These are phyloP conservation scores for Myanophis thanlyinensis DNA, from an alignment of 2,113 vertebrate species.

Conservation along the genomic window DNA sequence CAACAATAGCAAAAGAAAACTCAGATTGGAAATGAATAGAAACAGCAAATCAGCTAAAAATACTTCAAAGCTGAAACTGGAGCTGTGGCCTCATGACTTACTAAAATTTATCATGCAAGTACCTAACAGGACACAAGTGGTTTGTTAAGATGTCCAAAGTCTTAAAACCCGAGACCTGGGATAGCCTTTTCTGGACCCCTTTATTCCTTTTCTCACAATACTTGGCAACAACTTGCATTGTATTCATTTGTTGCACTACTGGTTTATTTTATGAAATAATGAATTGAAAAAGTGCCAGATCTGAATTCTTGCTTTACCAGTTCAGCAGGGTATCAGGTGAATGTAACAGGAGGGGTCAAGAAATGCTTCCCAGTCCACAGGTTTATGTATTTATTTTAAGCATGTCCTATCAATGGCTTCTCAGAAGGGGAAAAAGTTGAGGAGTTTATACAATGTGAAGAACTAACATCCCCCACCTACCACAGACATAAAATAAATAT, in stretches of 20 bases:
- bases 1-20: conserved; percentile 42
- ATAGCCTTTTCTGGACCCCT: background rate
- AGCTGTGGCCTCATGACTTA: background rate
- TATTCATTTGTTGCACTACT: background rate
- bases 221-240: background rate
- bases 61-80: background rate
- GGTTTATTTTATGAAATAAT: background rate
- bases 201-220: background rate
- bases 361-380: background rate
- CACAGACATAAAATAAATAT: background rate
- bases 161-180: background rate
- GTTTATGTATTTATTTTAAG: background rate
- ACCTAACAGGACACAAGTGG: background rate
- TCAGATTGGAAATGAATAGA: conserved; percentile 19
- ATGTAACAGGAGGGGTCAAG: background rate
- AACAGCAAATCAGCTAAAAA: conserved; percentile 34
- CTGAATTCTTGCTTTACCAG: background rate
- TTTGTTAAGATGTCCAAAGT: background rate
- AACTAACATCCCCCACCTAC: background rate
- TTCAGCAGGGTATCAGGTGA: background rate
- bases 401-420: background rate
- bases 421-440: background rate
- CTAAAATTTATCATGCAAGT: background rate
- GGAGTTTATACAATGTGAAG: background rate
- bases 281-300: background rate